These are phyloP conservation scores for Aphaenogaster rudis DNA, from an alignment of 1,140 invertebrate genomes.

Conservation along the genomic window DNA sequence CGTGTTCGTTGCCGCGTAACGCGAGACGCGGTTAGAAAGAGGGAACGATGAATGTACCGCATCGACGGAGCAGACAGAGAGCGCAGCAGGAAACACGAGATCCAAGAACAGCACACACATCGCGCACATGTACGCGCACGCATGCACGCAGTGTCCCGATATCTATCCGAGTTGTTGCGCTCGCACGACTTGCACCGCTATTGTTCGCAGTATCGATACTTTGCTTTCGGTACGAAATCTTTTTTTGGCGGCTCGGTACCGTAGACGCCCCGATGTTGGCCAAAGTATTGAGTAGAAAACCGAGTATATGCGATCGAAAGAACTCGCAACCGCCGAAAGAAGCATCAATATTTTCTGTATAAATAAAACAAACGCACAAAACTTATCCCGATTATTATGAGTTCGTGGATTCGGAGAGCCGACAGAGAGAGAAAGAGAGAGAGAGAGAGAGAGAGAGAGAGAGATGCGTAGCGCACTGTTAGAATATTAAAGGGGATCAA, in stretches of 20 bases:
- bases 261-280: background rate
- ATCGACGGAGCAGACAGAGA: slow-evolving; percentile 26
- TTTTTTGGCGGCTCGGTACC: slow-evolving; percentile 22
- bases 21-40: slow-evolving; percentile 43
- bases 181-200: slow-evolving; percentile 42
- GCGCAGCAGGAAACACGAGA: slow-evolving; percentile 40
- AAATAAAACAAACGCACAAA: background rate
- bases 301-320: background rate
- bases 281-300: background rate
- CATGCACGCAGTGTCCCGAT: background rate
- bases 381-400: background rate
- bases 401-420: background rate
- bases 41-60: slow-evolving; percentile 36
- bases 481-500: too few relatives aligned
- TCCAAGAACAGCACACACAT: slow-evolving; percentile 19
- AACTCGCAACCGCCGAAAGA: too few relatives aligned
- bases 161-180: slow-evolving; percentile 41
- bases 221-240: slow-evolving; percentile 18
- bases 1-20: slow-evolving; percentile 38
- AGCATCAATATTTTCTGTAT: background rate
- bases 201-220: slow-evolving; percentile 54
- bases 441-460: too few relatives aligned
- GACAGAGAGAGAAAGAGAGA: too few relatives aligned
- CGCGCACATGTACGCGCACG: background rate
- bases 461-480: background rate